These are phyloP conservation scores for Candoia aspera DNA, from an alignment of 2,113 vertebrate genomes.

Conservation along the genomic window DNA sequence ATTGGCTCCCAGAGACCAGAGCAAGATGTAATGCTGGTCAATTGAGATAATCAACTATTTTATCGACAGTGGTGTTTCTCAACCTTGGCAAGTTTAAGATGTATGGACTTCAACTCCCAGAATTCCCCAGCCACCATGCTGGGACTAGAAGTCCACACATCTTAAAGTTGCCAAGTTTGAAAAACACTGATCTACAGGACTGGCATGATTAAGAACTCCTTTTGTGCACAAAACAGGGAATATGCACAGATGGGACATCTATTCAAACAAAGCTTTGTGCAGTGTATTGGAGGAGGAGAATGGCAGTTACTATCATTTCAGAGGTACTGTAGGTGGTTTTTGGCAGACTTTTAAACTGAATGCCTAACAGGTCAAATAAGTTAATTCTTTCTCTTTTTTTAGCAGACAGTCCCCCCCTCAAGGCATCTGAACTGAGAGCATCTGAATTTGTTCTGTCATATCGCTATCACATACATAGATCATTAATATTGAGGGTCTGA, in stretches of 20 bases:
- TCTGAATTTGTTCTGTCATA: constrained; percentile 43
- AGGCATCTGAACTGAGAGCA: constrained; percentile 35
- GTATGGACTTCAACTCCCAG: background rate
- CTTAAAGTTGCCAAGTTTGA: background rate
- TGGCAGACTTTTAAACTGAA: background rate
- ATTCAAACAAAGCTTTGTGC: background rate
- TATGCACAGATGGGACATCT: background rate
- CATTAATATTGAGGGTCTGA: constrained; percentile 41
- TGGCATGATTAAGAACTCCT: background rate
- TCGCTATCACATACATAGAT: constrained; percentile 29
- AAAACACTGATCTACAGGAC: background rate
- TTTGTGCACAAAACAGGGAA: background rate
- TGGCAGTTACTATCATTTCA: background rate
- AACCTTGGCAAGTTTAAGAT: background rate
- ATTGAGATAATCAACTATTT: background rate
- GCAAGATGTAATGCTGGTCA: background rate
- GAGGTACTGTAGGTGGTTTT: background rate
- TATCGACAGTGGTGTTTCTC: background rate
- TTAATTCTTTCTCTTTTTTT: constrained; percentile 32
- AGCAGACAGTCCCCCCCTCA: constrained; percentile 22
- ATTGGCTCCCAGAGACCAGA: background rate
- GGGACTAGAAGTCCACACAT: background rate
- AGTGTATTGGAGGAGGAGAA: background rate
- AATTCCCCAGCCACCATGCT: background rate
- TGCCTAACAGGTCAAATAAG: background rate